Evolutionary conservation across 2,888 invertebrate species (phyloP).

Genomic region (Apeira syringaria): DNA sequence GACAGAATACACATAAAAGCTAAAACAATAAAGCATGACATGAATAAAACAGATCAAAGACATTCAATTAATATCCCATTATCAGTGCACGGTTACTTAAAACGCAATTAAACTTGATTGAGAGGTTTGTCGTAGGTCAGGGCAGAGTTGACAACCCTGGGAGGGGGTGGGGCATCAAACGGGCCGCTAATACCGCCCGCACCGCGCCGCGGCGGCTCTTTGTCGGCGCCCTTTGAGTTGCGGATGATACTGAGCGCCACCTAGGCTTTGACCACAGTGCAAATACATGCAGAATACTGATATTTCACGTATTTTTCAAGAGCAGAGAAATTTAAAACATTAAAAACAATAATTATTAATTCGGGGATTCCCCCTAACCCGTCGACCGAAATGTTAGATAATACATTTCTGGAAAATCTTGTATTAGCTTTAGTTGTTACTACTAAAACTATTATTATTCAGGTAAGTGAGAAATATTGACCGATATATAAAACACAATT

Average conservation of each 20-base stretch:
- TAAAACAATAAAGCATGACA: constrained; percentile 28
- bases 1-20: constrained; percentile 17
- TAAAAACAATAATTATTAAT: too few relatives aligned
- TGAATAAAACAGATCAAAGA: constrained; percentile 30
- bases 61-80: constrained; percentile 34
- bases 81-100: constrained; percentile 39
- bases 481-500: too few relatives aligned
- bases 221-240: constrained; percentile 80
- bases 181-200: constrained; percentile 80
- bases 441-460: too few relatives aligned
- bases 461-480: too few relatives aligned
- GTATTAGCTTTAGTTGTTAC: too few relatives aligned
- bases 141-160: constrained; percentile 60
- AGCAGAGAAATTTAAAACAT: too few relatives aligned
- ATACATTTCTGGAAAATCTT: too few relatives aligned
- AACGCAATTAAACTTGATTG: constrained; percentile 50
- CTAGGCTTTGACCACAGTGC: constrained; percentile 39
- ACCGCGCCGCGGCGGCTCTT: constrained; percentile 71
- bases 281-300: constrained; percentile 14
- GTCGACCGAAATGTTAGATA: too few relatives aligned
- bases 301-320: too few relatives aligned
- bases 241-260: constrained; percentile 64
- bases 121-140: constrained; percentile 54
- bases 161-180: constrained; percentile 66
- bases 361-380: too few relatives aligned